These are phyloP conservation scores for Gallinago solitaria DNA, from an alignment of 2,797 vertebrate genomes.

Conservation along the genomic window DNA sequence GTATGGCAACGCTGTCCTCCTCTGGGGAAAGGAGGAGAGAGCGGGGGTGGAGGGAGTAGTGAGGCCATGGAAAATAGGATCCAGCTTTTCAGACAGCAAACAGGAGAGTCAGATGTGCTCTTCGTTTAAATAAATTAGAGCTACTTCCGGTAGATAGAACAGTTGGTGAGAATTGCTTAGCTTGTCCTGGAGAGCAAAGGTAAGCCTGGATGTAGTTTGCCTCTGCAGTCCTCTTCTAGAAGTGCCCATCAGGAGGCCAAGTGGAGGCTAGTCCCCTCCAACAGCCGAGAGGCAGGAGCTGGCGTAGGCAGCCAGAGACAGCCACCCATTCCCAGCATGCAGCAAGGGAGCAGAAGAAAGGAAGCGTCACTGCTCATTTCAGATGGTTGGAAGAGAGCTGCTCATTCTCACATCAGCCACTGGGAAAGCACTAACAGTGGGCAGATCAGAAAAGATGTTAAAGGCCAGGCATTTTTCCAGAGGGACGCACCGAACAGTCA, in stretches of 20 bases:
- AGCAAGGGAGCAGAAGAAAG: background rate
- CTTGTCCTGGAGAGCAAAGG: background rate
- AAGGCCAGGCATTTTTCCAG: background rate
- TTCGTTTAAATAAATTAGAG: background rate
- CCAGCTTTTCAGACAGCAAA: constrained; percentile 14
- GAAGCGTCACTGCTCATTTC: background rate
- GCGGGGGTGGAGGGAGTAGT: background rate
- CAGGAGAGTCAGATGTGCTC: background rate
- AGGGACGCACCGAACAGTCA: background rate
- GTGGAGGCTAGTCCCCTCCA: rapidly evolving
- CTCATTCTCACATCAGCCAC: background rate
- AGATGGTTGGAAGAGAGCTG: background rate
- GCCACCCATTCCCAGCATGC: background rate
- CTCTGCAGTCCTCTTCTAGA: background rate
- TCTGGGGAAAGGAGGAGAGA: background rate
- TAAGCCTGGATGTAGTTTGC: background rate
- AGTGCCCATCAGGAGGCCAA: background rate
- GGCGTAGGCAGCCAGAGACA: background rate
- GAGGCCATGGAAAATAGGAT: constrained; percentile 26
- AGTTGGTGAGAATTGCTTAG: background rate
- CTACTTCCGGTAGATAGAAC: background rate
- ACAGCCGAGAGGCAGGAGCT: background rate
- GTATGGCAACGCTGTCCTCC: background rate
- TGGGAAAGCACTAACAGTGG: background rate
- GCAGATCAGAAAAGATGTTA: background rate